Percentiles rank a stretch among this genome's conserved stretches.
These are phyloP conservation scores for Forbesichthys papilliferus DNA, from an alignment of 2,113 vertebrate species.

Conservation along the genomic window DNA sequence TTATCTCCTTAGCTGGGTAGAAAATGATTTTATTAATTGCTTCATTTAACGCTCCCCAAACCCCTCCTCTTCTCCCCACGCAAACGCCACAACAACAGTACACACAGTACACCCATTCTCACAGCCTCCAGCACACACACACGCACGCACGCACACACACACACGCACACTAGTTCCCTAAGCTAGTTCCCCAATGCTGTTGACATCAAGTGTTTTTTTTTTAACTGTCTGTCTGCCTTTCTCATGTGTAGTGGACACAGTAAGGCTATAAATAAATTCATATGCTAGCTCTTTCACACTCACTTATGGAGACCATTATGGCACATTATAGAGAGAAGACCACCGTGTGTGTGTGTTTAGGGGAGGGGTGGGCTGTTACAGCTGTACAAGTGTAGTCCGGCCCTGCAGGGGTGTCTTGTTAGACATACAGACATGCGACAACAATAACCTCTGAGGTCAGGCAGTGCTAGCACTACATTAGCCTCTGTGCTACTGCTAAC, in stretches of 20 bases:
- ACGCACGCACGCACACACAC: neutral
- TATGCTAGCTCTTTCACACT: slow-evolving; percentile 71
- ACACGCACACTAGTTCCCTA: neutral
- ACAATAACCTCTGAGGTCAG: slow-evolving; percentile 70
- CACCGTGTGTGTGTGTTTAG: slow-evolving; percentile 11
- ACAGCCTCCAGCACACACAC: neutral
- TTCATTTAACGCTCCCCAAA: slow-evolving; percentile 76
- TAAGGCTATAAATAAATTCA: slow-evolving; percentile 70
- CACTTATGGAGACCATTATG: slow-evolving; percentile 65
- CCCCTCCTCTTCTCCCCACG: slow-evolving; percentile 35
- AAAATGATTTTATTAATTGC: slow-evolving; percentile 86
- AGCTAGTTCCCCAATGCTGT: no score
- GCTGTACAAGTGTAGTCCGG: slow-evolving; percentile 61
- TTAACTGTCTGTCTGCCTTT: slow-evolving; percentile 1
- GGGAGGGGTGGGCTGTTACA: slow-evolving; percentile 47
- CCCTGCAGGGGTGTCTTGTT: slow-evolving; percentile 63
- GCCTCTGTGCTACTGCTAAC: slow-evolving; percentile 64
- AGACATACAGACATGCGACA: slow-evolving; percentile 52
- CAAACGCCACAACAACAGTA: slow-evolving; percentile 55
- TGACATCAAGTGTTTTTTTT: slow-evolving; percentile 32
- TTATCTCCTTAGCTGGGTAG: slow-evolving; percentile 82
- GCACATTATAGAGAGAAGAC: slow-evolving; percentile 52
- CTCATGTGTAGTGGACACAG: slow-evolving; percentile 64
- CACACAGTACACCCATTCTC: neutral
- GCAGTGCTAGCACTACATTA: slow-evolving; percentile 60